Evolutionary conservation across 2,888 invertebrate species (phyloP), one percentile per base, ranked within the genome.

Genomic region (Eubasilissa splendida): DNA sequence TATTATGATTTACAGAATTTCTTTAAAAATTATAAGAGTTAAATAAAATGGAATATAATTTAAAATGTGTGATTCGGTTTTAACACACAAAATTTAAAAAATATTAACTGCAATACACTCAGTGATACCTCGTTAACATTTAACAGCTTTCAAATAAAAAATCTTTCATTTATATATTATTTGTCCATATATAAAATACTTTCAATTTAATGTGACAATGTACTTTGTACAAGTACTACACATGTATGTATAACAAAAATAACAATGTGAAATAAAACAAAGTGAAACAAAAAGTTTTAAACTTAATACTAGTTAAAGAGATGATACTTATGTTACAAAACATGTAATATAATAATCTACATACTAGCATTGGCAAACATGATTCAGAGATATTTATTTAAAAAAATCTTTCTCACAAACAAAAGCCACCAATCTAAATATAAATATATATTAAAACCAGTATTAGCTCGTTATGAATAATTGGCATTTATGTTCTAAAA

Each of bases 211-310:
- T 63, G 63, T 63, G 42, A 63, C 11, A 50, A 42, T 68, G 68
- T 68, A 68, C 68, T 68, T 50, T 14, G 68, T 50, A 50, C 68
- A 50, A 68, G 52, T 52, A 68, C 68, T 68, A 68, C 14, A 68
- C 68, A 68, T 50, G 50, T 53, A 71, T 54, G n/a, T 14, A 10
- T 14, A 63, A 22, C 11, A 63, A 63, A 14, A 31, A 63, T 71
- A 71, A 71, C 71, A 71, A 71, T 33, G 71, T 71, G 71, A 31
- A 31, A 56, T 54, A 56, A 71, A 71, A 71, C 71, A 71, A 71
- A 56, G 71, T 71, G 71, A 71, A 71, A 71, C 31, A 53, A 68
- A 52, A 68, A 68, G 10, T 54, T 68, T 68, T 50, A 50, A 68
- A 52, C 68, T 68, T 68, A 68, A 68, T 68, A 42, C 14, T 68